Evolutionary conservation across 2,888 invertebrate genomes (phyloP).

Genomic region (Eudasyphora cyanicolor): DNA sequence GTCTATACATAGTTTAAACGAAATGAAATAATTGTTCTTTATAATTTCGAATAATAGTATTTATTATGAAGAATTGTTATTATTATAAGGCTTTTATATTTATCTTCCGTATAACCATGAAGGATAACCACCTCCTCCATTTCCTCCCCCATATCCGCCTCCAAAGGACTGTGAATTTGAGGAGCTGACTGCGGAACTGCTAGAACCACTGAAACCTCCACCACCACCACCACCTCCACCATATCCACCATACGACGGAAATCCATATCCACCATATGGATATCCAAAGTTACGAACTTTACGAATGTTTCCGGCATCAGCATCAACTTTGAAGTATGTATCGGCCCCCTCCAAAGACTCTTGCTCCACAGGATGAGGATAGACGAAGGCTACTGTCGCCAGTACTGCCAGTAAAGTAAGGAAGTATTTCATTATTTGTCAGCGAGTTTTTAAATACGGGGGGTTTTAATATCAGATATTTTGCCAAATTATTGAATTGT

Average conservation of each 20-base stretch:
- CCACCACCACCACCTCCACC: constrained; percentile 17
- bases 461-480: too few relatives aligned
- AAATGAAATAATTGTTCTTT: too few relatives aligned
- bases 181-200: constrained; percentile 66
- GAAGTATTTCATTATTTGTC: too few relatives aligned
- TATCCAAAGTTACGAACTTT: constrained; percentile 8
- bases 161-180: constrained; percentile 46
- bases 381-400: too few relatives aligned
- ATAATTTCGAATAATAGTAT: too few relatives aligned
- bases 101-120: too few relatives aligned
- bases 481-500: too few relatives aligned
- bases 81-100: too few relatives aligned
- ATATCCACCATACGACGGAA: background rate
- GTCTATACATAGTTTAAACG: too few relatives aligned
- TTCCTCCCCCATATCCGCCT: constrained; percentile 48
- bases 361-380: background rate
- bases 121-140: constrained; percentile 46
- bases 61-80: too few relatives aligned
- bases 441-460: too few relatives aligned
- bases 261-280: background rate
- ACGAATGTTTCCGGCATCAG: background rate
- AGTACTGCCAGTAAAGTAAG: too few relatives aligned
- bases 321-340: background rate
- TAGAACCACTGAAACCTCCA: background rate
- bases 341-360: constrained; percentile 26